A percentile compares a stretch with the other conserved stretches of the same genome.
Conservation (phyloP, 1,140 invertebrate species). For the Metopolophium dirhodum region DNA sequence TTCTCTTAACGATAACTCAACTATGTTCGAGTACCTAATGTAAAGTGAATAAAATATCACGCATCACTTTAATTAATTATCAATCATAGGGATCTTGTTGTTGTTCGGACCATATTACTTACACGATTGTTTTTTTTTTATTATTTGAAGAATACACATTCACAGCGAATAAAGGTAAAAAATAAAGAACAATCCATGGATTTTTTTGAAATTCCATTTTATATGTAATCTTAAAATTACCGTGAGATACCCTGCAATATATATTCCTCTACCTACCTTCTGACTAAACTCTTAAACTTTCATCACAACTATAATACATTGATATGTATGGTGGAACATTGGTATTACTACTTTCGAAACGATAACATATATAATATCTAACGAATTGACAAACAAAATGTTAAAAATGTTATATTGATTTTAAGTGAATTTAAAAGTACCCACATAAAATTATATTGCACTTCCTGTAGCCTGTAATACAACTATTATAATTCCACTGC, state of each 20-base stretch:
- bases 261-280: neutral
- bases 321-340: neutral
- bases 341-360: neutral
- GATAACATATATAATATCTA: no score
- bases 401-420: neutral
- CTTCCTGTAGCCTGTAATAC: neutral
- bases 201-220: neutral
- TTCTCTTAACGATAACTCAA: neutral
- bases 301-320: no score
- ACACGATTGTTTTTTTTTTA: neutral
- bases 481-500: neutral
- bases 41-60: neutral
- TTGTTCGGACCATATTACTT: neutral
- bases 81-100: neutral
- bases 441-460: neutral
- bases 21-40: neutral
- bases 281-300: neutral
- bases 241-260: no score
- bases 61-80: neutral
- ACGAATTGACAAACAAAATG: no score
- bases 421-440: neutral
- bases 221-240: neutral
- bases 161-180: neutral
- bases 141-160: neutral
- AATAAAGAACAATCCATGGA: neutral